Evolutionary conservation across 1,140 invertebrate genomes (phyloP).

Genomic region (Tetramorium simillimum): DNA sequence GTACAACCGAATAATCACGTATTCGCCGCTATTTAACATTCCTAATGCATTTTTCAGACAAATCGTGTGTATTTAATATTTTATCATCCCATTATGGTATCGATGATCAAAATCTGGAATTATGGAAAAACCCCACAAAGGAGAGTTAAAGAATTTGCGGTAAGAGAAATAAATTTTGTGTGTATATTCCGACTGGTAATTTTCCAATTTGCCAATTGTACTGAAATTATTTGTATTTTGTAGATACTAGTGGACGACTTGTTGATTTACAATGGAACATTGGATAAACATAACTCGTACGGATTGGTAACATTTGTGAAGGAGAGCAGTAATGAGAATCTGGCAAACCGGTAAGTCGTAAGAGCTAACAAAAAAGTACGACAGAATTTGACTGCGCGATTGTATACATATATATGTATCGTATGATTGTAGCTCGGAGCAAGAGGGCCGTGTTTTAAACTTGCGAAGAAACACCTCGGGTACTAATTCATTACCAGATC

Average conservation of each 20-base stretch:
- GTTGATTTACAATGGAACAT: conserved; percentile 90
- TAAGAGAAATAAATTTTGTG: conserved; percentile 80
- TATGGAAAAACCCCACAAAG: conserved; percentile 92
- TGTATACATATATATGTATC: neutral
- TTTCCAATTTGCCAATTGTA: neutral
- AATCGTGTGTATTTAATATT: conserved; percentile 93
- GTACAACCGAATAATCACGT: neutral
- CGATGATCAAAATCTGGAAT: conserved; percentile 93
- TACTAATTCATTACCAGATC: conserved; percentile 70
- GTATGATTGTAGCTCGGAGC: conserved; percentile 43
- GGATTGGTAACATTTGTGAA: conserved; percentile 85
- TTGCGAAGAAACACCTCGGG: conserved; percentile 66
- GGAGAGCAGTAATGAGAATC: conserved; percentile 48
- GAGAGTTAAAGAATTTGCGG: conserved; percentile 93
- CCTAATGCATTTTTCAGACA: conserved; percentile 80
- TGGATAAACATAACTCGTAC: conserved; percentile 84
- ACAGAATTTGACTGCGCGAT: neutral
- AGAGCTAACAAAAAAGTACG: neutral
- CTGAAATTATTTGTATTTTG: conserved; percentile 38
- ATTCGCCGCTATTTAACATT: conserved; percentile 12
- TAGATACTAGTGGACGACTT: conserved; percentile 92
- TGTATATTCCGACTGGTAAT: neutral
- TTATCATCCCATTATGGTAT: conserved; percentile 90
- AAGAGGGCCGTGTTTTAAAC: conserved; percentile 18
- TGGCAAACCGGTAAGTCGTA: conserved; percentile 31